These are phyloP conservation scores for Muscicapa striata DNA, from an alignment of 2,797 vertebrate species.

Conservation along the genomic window DNA sequence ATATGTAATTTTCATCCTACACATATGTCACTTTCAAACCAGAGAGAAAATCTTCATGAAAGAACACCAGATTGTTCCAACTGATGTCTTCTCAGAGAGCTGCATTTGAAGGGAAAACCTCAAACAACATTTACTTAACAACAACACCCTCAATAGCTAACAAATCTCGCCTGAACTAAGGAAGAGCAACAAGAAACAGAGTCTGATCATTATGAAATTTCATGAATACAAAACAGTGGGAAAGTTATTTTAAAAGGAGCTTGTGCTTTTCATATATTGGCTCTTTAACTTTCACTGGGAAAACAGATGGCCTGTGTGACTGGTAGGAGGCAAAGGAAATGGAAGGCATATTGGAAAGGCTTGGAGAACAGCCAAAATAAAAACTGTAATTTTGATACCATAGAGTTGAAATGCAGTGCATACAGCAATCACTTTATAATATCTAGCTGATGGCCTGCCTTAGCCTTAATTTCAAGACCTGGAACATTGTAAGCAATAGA, in stretches of 20 bases:
- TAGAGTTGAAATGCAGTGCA: not conserved
- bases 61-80: slow-evolving; percentile 19
- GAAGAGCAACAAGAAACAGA: slow-evolving; percentile 6
- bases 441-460: not conserved
- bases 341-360: not conserved
- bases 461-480: not conserved
- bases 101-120: not conserved
- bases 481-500: not conserved
- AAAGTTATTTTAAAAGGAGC: not conserved
- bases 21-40: slow-evolving; percentile 31
- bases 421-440: not conserved
- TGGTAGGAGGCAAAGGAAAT: slow-evolving; percentile 20
- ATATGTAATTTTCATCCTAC: slow-evolving; percentile 55
- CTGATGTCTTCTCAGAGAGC: not conserved
- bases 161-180: not conserved
- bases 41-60: slow-evolving; percentile 14
- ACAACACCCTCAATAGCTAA: not conserved
- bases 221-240: slow-evolving; percentile 7
- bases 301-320: slow-evolving; percentile 16
- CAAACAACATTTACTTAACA: slow-evolving; percentile 34
- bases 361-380: slow-evolving; percentile 1
- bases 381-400: not conserved
- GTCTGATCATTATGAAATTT: slow-evolving; percentile 8
- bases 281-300: not conserved
- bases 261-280: not conserved